Base-by-base conservation (phyloP, 2,797 vertebrate genomes). In the Dryobates pubescens region DNA sequence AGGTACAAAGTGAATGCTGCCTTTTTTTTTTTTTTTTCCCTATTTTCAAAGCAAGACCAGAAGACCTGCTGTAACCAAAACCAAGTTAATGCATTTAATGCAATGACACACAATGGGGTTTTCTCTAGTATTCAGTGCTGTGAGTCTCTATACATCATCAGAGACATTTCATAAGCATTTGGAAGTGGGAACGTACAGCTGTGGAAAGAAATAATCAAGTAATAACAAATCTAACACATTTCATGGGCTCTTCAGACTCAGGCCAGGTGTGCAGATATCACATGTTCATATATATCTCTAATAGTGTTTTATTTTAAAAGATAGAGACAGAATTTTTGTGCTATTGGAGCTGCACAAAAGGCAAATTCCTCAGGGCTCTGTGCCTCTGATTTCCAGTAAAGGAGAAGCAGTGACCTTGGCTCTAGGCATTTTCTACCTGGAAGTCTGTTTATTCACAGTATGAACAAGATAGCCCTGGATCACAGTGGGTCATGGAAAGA, bases 201-300 rank as follows among this genome's bases (percentile, higher is more conserved):
- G 84, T 82, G 91, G 47, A n/a, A 65, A 80, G 86, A 86, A 92
- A 68, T 85, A 67, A 92, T 92, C 81, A 93, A 85, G 84, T 91
- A 86, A 72, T 71, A 77, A 93, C 86, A 89, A 89, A 75, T 30
- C 72, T 78, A 74, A 82, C 65, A 41, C 51, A n/a, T 91, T 89
- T 85, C 29, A 4, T 57, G 62, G 93, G 78, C 62, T 87, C 63
- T 88, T 38, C 67, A 88, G 81, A 58, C 72, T 15, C 34, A 69
- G 58, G 49, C 75, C 88, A 92, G 88, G 86, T 93, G 93, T 79
- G 72, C 75, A 57, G 51, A 9, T 72, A 65, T 30, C 2, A 4
- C 83, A 65, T 24, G 32, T 72, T 80, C n/a, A 29, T 45, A 1
- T 67, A 61, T 67, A 61, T 49, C 53, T 77, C 63, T 71, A 74